Evolutionary conservation across 2,113 vertebrate genomes (phyloP), one percentile per base, ranked within the genome.

Genomic region (Charina bottae): DNA sequence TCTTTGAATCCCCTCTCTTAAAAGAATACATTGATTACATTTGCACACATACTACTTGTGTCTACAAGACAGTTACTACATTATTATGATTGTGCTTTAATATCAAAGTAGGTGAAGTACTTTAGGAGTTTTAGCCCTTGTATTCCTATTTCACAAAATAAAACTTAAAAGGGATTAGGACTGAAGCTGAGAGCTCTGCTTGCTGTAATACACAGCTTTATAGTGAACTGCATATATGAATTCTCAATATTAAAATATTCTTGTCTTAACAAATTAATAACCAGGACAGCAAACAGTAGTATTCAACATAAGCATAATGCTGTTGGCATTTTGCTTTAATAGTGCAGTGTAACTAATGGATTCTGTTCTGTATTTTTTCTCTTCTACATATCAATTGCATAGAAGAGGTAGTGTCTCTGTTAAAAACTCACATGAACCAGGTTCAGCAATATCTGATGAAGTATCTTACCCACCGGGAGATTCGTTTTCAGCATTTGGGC

Each of bases 401-500:
- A 97, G 97, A 93, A 87, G 96, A 96, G 90, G 94, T 72, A 8
- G 92, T 94, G 78, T 24, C 86, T 87, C 72, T 97, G 84, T 83
- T 95, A 89, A 97, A 96, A 85, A 1, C 0, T 24, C 91, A 96
- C 28, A 90, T 72, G 1, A 37, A 6, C 58, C 95, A 97, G 62
- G 91, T 96, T 86, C 91, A 97, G 89, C 60, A 78, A 37, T 97
- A 96, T 88, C 92, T 97, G 62, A 37, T 88, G 93, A 93, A 72
- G 28, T 97, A 96, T 15, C 96, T 97, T 15, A 91, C 58, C 8
- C 96, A 97, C 87, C 96, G 1, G 28, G 97, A 97, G 60, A 83
- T 95, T 72, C 96, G 96, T 86, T 97, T 97, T 84, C 97, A 97
- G 94, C 97, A 97, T 91, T 93, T 97, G 90, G 96, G 95, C 78